Evolutionary conservation across 2,888 invertebrate genomes (phyloP).

Genomic region (Drosophila hamatofila): DNA sequence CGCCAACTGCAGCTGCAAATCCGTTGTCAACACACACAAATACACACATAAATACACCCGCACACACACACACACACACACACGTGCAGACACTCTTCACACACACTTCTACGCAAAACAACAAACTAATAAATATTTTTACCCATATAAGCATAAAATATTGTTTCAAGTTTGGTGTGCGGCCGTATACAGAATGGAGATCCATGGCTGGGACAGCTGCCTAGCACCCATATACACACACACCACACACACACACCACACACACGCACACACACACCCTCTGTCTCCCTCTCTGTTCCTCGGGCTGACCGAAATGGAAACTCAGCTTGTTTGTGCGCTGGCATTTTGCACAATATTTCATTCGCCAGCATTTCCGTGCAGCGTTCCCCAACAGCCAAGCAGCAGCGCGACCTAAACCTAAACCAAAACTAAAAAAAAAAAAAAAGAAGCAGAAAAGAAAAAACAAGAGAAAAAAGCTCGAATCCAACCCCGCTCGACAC

Average conservation of each 20-base stretch:
- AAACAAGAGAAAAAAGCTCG: background rate
- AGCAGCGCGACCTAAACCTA: slow-evolving; percentile 17
- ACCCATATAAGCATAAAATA: slow-evolving; percentile 74
- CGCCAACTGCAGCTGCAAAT: slow-evolving; percentile 48
- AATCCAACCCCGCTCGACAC: background rate
- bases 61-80: slow-evolving; percentile 3
- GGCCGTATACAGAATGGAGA: slow-evolving; percentile 37
- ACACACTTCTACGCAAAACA: slow-evolving; percentile 35
- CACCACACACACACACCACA: background rate
- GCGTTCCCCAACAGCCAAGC: slow-evolving; percentile 33
- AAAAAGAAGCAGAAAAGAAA: background rate
- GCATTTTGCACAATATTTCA: slow-evolving; percentile 71
- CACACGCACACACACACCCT: background rate
- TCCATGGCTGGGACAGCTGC: slow-evolving; percentile 23
- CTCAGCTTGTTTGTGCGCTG: slow-evolving; percentile 57
- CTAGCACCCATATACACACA: slow-evolving; percentile 1
- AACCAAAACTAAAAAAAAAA: background rate
- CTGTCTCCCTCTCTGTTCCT: background rate
- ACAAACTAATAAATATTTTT: slow-evolving; percentile 76
- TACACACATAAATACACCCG: slow-evolving; percentile 5
- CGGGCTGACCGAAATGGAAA: slow-evolving; percentile 48
- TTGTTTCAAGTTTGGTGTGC: slow-evolving; percentile 59
- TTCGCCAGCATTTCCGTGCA: slow-evolving; percentile 62
- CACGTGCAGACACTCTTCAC: background rate
- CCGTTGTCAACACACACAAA: slow-evolving; percentile 25